Evolutionary conservation across 2,888 invertebrate species (phyloP), one percentile per base, ranked within the genome.

Genomic region (Megalurothrips usitatus): DNA sequence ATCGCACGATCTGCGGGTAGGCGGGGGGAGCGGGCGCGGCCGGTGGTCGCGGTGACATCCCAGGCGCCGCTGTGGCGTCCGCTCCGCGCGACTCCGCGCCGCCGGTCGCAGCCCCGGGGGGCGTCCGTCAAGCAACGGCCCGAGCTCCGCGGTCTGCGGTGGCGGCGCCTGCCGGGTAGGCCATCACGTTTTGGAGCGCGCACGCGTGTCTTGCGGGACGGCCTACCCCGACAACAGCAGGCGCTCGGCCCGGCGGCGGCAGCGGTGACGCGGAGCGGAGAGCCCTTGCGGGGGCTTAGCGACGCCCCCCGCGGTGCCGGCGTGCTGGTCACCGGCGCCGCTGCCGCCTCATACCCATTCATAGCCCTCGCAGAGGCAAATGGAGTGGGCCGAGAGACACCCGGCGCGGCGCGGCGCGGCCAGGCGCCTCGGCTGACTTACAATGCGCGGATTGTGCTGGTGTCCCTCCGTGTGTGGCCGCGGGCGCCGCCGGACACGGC

Each of bases 381-480:
- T 75, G 26, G 26, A 75, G 68, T 23, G 26, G 23, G 68, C 68
- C 23, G 23, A 9, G 68, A 11, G 23, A 19, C 68, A 23, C 68
- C 68, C 26, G 12, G 68, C 26, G 23, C 68, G 1, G 68, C 23
- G 11, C 26, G 68, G 9, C 23, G 23, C 12, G 58, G 58, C 26
- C 68, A 26, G 68, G 68, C 68, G 68, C 68, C 68, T 23, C 68
- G 26, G 26, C 68, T 75, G 68, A 75, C 68, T 75, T 26, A 75
- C 68, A 75, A 26, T 75, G 68, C 23, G 68, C 26, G 68, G 68
- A 68, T 68, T 68, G 68, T 68, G 68, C 23, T 68, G n/a, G 68
- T 75, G 68, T 75, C 12, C 26, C 23, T 75, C 8, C 10, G 68
- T 75, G 68, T 75, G 68, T 75, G 68, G 68, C 23, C 68, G 68